Conservation (phyloP, 2,113 vertebrate genomes). For the Thamnophis sirtalis region DNA sequence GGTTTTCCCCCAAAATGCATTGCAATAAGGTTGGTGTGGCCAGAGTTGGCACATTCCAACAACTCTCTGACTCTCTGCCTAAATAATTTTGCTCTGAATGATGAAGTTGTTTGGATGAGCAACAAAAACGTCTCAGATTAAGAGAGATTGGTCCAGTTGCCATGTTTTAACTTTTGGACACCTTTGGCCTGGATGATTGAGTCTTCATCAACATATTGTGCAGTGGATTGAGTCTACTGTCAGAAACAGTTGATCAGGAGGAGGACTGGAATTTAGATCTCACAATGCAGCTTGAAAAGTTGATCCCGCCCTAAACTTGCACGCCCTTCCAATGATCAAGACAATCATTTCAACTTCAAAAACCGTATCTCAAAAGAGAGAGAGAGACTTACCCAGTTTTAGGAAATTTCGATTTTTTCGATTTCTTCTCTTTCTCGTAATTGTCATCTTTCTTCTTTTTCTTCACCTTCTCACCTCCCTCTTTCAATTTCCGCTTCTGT, state of each 20-base stretch:
- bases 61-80: no score
- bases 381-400: slow-evolving; percentile 76
- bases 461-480: slow-evolving; percentile 74
- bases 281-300: no score
- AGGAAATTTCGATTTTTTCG: slow-evolving; percentile 70
- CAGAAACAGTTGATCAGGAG: neutral
- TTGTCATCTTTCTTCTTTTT: slow-evolving; percentile 78
- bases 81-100: no score
- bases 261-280: no score
- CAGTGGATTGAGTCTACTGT: neutral
- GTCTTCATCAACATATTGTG: neutral
- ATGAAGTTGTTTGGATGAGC: no score
- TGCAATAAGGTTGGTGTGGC: no score
- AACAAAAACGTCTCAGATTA: no score
- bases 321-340: neutral
- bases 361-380: neutral
- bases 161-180: neutral
- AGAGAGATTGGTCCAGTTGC: neutral
- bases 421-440: slow-evolving; percentile 76
- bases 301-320: neutral
- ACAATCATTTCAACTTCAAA: neutral
- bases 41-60: no score
- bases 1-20: no score
- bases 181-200: neutral
- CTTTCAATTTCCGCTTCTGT: slow-evolving; percentile 84